These are phyloP conservation scores for Psittacus erithacus DNA, from an alignment of 2,113 vertebrate species.

Conservation along the genomic window DNA sequence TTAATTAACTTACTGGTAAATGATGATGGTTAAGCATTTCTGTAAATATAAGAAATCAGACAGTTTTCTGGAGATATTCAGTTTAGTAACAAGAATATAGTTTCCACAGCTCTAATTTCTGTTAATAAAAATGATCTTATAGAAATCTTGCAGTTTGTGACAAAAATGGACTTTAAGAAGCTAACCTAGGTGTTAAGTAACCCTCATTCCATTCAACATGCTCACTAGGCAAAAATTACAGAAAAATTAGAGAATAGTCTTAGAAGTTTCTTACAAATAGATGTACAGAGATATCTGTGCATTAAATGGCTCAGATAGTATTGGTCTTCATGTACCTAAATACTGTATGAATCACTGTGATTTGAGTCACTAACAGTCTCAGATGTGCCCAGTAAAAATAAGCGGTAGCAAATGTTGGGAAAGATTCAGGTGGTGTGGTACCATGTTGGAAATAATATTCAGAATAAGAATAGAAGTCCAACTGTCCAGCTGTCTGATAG, in stretches of 20 bases:
- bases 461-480: background rate
- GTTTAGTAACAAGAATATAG: background rate
- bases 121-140: background rate
- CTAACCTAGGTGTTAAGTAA: background rate
- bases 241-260: background rate
- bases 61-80: background rate
- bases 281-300: background rate
- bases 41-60: background rate
- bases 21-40: background rate
- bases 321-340: background rate
- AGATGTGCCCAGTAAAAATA: background rate
- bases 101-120: background rate
- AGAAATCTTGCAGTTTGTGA: background rate
- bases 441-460: background rate
- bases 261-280: background rate
- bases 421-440: background rate
- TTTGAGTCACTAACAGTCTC: background rate
- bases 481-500: background rate
- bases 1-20: background rate
- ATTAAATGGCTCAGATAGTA: background rate
- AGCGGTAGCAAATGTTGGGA: background rate
- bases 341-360: background rate
- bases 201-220: background rate
- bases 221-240: background rate
- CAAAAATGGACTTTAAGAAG: background rate